Evolutionary conservation across 2,113 vertebrate genomes (phyloP).

Genomic region (Corythornis vintsioides): DNA sequence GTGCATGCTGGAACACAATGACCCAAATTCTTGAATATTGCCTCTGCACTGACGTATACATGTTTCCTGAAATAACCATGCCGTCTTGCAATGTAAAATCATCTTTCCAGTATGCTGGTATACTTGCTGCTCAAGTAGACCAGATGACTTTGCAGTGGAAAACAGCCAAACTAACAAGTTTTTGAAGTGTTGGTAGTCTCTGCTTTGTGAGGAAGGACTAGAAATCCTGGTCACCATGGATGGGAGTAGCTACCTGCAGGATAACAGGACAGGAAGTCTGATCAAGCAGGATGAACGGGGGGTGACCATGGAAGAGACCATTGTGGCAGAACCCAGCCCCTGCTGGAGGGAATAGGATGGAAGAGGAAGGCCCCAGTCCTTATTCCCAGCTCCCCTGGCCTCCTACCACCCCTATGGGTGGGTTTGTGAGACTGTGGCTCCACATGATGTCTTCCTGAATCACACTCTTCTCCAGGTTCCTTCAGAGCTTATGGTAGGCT

Average conservation of each 20-base stretch:
- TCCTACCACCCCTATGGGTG: rapidly evolving
- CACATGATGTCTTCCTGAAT: neutral
- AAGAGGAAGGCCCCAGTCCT: rapidly evolving
- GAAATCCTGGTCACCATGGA: neutral
- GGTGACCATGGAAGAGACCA: rapidly evolving
- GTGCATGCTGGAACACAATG: rapidly evolving
- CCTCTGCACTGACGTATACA: rapidly evolving
- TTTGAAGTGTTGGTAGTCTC: rapidly evolving
- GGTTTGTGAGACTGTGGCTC: neutral
- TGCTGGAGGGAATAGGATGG: neutral
- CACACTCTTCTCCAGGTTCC: neutral
- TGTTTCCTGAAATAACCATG: neutral
- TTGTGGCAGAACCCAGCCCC: neutral
- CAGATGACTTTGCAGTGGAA: neutral
- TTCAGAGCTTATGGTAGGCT: neutral
- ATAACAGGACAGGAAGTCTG: neutral
- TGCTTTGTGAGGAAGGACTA: neutral
- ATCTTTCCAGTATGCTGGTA: rapidly evolving
- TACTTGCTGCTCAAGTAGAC: neutral
- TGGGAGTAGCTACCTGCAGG: neutral
- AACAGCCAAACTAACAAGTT: neutral
- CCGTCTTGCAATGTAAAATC: neutral
- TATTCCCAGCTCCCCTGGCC: neutral
- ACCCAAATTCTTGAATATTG: neutral
- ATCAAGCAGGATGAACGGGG: neutral